These are phyloP conservation scores for Ranitomeya variabilis DNA, from an alignment of 2,113 vertebrate genomes.

Conservation along the genomic window DNA sequence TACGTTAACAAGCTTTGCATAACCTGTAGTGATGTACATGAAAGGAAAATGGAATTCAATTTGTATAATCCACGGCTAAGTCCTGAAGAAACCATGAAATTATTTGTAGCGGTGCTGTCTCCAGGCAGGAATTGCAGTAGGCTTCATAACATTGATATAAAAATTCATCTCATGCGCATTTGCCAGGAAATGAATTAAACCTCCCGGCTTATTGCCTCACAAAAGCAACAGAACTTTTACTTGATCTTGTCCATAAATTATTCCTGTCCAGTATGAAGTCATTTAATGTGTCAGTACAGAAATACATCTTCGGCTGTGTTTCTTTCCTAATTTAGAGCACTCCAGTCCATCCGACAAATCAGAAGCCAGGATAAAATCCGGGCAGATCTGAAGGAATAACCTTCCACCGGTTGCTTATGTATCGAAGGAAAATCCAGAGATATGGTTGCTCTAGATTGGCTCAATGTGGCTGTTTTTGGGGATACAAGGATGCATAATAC, in stretches of 20 bases:
- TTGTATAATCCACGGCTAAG: slow-evolving; percentile 27
- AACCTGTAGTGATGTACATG: neutral
- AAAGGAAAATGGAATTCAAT: neutral
- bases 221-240: slow-evolving; percentile 52
- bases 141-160: slow-evolving; percentile 48
- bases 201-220: slow-evolving; percentile 47
- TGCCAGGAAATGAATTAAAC: slow-evolving; percentile 54
- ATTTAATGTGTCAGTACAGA: slow-evolving; percentile 36
- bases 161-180: slow-evolving; percentile 55
- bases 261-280: slow-evolving; percentile 51
- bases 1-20: neutral
- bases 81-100: slow-evolving; percentile 8
- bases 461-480: neutral
- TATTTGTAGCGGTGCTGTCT: slow-evolving; percentile 41
- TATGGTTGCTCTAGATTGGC: neutral
- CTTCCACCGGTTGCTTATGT: slow-evolving; percentile 30
- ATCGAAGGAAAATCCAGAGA: neutral
- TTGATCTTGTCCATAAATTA: slow-evolving; percentile 52
- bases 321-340: slow-evolving; percentile 30
- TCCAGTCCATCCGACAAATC: slow-evolving; percentile 25
- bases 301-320: slow-evolving; percentile 38
- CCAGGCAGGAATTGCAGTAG: slow-evolving; percentile 38
- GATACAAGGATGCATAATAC: neutral
- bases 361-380: slow-evolving; percentile 11
- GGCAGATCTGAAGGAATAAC: slow-evolving; percentile 9